Evolutionary conservation across 2,797 vertebrate genomes (phyloP).

Genomic region (Capromys pilorides): DNA sequence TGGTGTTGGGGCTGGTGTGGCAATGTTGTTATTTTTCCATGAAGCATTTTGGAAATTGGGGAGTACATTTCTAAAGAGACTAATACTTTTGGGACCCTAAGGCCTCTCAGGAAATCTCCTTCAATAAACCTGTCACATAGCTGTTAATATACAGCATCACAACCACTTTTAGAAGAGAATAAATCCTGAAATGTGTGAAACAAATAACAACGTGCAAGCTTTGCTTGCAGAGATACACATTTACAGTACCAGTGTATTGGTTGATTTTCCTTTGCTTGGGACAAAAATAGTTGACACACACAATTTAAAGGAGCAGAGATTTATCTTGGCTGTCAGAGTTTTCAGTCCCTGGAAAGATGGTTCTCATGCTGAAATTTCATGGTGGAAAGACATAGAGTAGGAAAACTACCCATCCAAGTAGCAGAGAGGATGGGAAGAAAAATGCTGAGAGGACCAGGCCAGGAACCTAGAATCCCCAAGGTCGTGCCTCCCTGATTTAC

Average conservation of each 20-base stretch:
- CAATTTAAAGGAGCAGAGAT: no score
- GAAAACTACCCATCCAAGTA: not conserved
- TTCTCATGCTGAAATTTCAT: not conserved
- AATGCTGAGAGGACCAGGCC: no score
- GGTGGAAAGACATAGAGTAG: not conserved
- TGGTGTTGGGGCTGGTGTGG: no score
- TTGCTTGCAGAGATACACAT: not conserved
- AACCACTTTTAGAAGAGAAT: not conserved
- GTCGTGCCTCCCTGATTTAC: not conserved
- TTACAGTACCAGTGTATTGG: not conserved
- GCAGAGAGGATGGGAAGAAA: no score
- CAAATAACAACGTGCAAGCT: not conserved
- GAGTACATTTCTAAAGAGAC: not conserved
- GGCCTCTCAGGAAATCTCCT: not conserved
- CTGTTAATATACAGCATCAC: not conserved
- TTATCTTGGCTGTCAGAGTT: not conserved
- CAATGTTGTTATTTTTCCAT: not conserved
- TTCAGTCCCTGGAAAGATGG: not conserved
- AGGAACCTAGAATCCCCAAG: not conserved
- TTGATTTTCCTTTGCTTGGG: not conserved
- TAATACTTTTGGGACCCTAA: not conserved
- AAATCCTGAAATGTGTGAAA: not conserved
- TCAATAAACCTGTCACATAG: not conserved
- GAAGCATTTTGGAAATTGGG: not conserved
- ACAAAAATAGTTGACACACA: no score